A percentile compares a stretch with the other conserved stretches of the same genome.
Evolutionary conservation across 2,797 vertebrate genomes (phyloP).

Genomic region (Rachycentron canadum): DNA sequence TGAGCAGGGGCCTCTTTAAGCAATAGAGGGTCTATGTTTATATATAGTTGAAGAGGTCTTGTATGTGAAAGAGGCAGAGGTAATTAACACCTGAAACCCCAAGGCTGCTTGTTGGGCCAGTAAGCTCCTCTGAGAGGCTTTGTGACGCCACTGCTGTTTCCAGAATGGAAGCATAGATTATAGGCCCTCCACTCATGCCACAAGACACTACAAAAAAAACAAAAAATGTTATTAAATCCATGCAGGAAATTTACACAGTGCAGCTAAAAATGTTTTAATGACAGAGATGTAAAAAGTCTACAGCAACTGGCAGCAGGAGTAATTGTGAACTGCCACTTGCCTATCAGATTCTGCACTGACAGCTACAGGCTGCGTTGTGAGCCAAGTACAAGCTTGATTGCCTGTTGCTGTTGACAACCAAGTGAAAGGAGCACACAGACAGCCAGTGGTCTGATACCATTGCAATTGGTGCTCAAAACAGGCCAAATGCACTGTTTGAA

Average conservation of each 20-base stretch:
- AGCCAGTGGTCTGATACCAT: slow-evolving; percentile 58
- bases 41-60: slow-evolving; percentile 73
- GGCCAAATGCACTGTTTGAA: slow-evolving; percentile 28
- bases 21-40: slow-evolving; percentile 58
- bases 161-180: slow-evolving; percentile 65
- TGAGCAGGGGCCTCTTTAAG: slow-evolving; percentile 58
- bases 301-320: slow-evolving; percentile 51
- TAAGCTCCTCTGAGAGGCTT: slow-evolving; percentile 57
- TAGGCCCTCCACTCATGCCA: slow-evolving; percentile 48
- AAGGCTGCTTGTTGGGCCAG: slow-evolving; percentile 39
- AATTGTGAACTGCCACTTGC: slow-evolving; percentile 63
- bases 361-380: slow-evolving; percentile 66
- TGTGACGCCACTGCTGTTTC: slow-evolving; percentile 63
- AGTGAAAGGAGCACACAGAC: slow-evolving; percentile 58
- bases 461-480: slow-evolving; percentile 37
- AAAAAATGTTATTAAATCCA: slow-evolving; percentile 25
- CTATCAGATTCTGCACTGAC: slow-evolving; percentile 65
- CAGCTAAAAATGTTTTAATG: slow-evolving; percentile 13
- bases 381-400: slow-evolving; percentile 67
- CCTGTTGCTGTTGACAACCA: slow-evolving; percentile 80
- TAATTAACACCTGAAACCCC: slow-evolving; percentile 80
- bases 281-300: slow-evolving; percentile 35
- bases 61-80: slow-evolving; percentile 60
- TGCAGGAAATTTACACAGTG: slow-evolving; percentile 11
- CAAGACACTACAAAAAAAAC: slow-evolving; percentile 18